Percentiles rank a stretch among this genome's conserved stretches.
Conservation (phyloP, 2,888 invertebrate species). For the Calephelis perditalis region DNA sequence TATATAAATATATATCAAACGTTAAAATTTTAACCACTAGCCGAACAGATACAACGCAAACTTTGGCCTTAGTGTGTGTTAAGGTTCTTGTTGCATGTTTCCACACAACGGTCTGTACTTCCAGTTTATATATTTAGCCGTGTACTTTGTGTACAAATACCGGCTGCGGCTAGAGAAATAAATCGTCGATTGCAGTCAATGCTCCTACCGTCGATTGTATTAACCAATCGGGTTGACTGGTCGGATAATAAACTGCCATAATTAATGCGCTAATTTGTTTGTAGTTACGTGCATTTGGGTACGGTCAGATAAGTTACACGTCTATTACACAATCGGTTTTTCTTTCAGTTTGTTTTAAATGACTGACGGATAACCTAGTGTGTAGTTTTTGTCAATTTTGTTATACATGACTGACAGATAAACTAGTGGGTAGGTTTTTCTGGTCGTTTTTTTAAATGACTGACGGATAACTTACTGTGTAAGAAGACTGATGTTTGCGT, state of each 20-base stretch:
- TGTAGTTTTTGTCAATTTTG: too few species aligned
- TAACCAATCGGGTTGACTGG: constrained; percentile 32
- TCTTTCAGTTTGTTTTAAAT: too few species aligned
- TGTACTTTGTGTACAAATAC: constrained; percentile 6
- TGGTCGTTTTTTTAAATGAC: too few species aligned
- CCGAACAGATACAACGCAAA: not conserved
- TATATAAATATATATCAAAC: too few species aligned
- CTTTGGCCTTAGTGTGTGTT: not conserved
- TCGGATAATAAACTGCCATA: constrained; percentile 22
- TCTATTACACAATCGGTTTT: too few species aligned
- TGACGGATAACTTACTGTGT: too few species aligned
- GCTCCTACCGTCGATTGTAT: constrained; percentile 42
- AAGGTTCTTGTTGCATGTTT: not conserved
- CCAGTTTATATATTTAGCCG: constrained; percentile 3
- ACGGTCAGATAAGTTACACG: too few species aligned
- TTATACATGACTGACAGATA: too few species aligned
- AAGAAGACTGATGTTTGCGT: too few species aligned
- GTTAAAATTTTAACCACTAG: too few species aligned
- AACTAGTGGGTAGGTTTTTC: too few species aligned
- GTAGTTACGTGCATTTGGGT: not conserved
- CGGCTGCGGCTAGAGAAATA: constrained; percentile 19
- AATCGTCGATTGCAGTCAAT: constrained; percentile 31
- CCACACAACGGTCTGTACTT: not conserved
- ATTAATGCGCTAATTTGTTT: constrained; percentile 22
- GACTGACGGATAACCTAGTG: too few species aligned